Percentiles rank a stretch among this genome's conserved stretches.
Conservation (phyloP, 2,113 vertebrate genomes). For the Tetrax tetrax region DNA sequence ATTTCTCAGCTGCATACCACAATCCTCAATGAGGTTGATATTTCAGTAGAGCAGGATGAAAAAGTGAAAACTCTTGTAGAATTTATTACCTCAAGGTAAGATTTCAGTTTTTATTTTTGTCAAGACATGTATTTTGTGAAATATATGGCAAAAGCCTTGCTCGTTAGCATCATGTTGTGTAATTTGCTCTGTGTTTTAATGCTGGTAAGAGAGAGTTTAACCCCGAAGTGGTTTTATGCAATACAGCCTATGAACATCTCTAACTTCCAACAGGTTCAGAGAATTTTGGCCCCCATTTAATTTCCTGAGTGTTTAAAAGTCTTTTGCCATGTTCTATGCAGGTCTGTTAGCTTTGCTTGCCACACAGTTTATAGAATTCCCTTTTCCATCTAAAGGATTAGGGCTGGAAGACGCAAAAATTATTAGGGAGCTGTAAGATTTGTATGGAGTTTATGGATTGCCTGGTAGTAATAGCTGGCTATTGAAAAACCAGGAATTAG, state of each 20-base stretch:
- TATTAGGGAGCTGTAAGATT: not conserved
- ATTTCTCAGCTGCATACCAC: constrained; percentile 89
- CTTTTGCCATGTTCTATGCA: not conserved
- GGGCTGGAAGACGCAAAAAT: not conserved
- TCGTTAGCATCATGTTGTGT: not conserved
- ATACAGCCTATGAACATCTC: not conserved
- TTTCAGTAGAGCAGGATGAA: constrained; percentile 91
- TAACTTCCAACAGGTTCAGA: not conserved
- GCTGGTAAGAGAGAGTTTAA: not conserved
- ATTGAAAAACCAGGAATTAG: not conserved
- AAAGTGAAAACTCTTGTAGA: constrained; percentile 96
- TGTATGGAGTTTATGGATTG: not conserved
- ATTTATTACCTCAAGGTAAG: constrained; percentile 97
- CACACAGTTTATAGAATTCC: not conserved
- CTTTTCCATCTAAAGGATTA: not conserved
- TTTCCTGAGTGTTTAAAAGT: not conserved
- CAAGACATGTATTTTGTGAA: not conserved
- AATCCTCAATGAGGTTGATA: constrained; percentile 89
- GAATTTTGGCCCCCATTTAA: not conserved
- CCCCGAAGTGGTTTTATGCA: not conserved
- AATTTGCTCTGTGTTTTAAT: not conserved
- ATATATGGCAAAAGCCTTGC: not conserved
- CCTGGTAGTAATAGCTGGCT: not conserved
- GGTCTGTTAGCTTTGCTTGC: not conserved
- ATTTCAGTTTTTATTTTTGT: not conserved